Evolutionary conservation across 2,113 vertebrate species (phyloP), one percentile per base, ranked within the genome.

Genomic region (Tragulus kanchil): DNA sequence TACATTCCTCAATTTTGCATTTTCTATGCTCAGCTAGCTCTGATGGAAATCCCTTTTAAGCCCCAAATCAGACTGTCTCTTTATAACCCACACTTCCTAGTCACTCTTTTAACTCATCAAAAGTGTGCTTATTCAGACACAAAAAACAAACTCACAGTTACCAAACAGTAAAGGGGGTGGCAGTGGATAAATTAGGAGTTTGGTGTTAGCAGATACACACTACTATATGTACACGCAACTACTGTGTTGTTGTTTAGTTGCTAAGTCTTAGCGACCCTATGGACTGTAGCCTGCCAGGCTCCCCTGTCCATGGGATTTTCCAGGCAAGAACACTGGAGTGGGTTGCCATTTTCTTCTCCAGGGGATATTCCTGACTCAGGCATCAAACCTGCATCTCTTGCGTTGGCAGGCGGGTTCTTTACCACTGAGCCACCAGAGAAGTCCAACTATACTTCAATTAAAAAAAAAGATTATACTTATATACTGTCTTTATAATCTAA

Each of bases 31-130:
- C 21, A 88, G 71, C 45, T 78, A 67, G 17, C 69, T 91, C 84
- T 95, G 79, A 89, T 17, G 50, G 78, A 85, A 83, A 65, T 5
- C 77, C 42, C 92, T 97, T 95, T 82, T 91, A 95, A 93, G 6
- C 28, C 25, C 45, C 85, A 85, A 69, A 83, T 88, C 50, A 61
- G 16, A 26, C 45, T 84, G 15, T 82, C 31, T 92, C 50, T 90
- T 90, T 56, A 42, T 84, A 96, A 93, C 31, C 28, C 6, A 42
- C 10, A 90, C 50, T n/a, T 81, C 84, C 65, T 86, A 54, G 65
- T 56, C 36, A 83, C 78, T 94, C 23, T 58, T 89, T 71, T 25
- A 89, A 85, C 15, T 28, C 31, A 54, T 78, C 75, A 26, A 78
- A 50, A 45, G 15, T 78, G 75, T 54, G 75, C 16, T 78, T 78